Conservation (phyloP, 2,888 invertebrate genomes). For the Agrochola litura region DNA sequence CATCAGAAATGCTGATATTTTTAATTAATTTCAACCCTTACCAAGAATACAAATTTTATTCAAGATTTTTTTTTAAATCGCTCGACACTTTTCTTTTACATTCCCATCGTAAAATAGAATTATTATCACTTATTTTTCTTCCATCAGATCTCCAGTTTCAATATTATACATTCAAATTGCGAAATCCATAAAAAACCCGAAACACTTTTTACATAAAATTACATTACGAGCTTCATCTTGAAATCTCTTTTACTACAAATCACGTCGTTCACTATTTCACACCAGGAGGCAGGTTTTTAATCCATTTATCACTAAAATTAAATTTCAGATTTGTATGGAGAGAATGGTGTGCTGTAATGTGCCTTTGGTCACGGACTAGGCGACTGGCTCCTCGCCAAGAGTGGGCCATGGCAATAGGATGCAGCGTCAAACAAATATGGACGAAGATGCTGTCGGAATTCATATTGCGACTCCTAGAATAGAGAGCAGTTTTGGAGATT, state of each 20-base stretch:
- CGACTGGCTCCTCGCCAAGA: slow-evolving; percentile 68
- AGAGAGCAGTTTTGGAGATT: slow-evolving; percentile 33
- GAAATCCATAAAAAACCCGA: slow-evolving; percentile 38
- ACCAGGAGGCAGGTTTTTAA: slow-evolving; percentile 68
- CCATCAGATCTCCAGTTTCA: not conserved
- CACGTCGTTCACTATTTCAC: slow-evolving; percentile 64
- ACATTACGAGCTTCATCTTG: slow-evolving; percentile 25
- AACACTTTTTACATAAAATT: slow-evolving; percentile 34
- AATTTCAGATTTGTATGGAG: slow-evolving; percentile 64
- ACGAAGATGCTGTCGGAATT: slow-evolving; percentile 51
- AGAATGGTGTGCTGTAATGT: slow-evolving; percentile 62
- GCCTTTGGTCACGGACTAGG: slow-evolving; percentile 63
- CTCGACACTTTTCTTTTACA: slow-evolving; percentile 6
- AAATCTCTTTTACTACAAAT: slow-evolving; percentile 49
- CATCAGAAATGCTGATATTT: slow-evolving; percentile 14
- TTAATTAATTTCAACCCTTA: slow-evolving; percentile 27
- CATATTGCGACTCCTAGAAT: slow-evolving; percentile 37
- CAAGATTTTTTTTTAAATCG: not conserved
- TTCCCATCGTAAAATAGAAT: slow-evolving; percentile 19
- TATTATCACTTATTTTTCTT: slow-evolving; percentile 5
- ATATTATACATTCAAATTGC: slow-evolving; percentile 32
- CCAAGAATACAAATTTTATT: slow-evolving; percentile 1
- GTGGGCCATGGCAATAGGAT: slow-evolving; percentile 52
- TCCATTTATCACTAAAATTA: slow-evolving; percentile 74
- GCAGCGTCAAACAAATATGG: slow-evolving; percentile 63